phyloP scores from a whole-genome alignment of 1,140 invertebrate species.

The Ladona fulva region DNA sequence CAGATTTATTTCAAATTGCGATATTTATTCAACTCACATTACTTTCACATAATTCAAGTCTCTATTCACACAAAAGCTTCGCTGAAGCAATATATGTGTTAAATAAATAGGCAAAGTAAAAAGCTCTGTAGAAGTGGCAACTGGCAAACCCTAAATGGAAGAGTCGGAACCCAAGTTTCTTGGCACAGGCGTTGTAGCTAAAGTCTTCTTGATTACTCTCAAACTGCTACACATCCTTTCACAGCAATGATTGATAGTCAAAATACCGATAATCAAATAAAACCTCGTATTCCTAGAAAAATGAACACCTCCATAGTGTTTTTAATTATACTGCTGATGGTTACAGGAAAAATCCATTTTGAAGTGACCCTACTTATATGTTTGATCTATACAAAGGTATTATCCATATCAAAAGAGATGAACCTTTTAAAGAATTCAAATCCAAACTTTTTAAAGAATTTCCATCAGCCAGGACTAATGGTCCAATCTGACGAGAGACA shows the following conservation, averaged over 20 bases:
- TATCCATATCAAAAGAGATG: no score
- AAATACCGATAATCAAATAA: background rate
- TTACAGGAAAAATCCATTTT: background rate
- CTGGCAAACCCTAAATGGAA: constrained; percentile 3
- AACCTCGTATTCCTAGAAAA: background rate
- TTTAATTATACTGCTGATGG: background rate
- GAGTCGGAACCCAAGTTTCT: constrained; percentile 3
- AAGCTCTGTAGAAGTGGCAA: background rate
- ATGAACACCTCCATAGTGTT: background rate
- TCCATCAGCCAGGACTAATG: no score
- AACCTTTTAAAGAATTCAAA: no score
- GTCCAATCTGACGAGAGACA: no score
- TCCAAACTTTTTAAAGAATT: no score
- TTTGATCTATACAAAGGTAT: no score
- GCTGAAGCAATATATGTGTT: constrained; percentile 9
- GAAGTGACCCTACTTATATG: background rate
- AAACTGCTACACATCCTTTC: background rate
- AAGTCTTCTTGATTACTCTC: background rate
- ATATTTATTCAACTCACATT: constrained; percentile 2
- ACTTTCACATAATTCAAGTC: constrained; percentile 10
- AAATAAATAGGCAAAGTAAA: constrained; percentile 10
- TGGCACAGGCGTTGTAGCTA: background rate
- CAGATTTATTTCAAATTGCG: constrained; percentile 2
- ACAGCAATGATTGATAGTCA: background rate
- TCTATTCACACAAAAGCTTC: constrained; percentile 9